Base-by-base conservation (phyloP, 2,113 vertebrate genomes). In the Hypomesus transpacificus region DNA sequence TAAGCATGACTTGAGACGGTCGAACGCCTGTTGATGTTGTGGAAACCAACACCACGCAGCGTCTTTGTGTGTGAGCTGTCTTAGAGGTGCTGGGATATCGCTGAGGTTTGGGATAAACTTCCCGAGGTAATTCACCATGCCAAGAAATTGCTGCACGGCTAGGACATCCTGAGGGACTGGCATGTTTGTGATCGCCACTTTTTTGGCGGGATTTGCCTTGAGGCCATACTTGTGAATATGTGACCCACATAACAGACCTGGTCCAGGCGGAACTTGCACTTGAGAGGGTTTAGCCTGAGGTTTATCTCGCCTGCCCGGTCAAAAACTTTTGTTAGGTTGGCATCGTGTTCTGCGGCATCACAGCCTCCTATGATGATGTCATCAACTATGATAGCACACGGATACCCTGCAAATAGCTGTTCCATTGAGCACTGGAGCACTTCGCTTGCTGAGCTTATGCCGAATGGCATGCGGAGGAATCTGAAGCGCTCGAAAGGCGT, bases 61-160 rank as follows among this genome's bases (percentile, higher is more conserved):
- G 24, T 26, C 24, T 26, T 26, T 21, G 22, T 22, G 58, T 21
- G 1, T 17, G 2, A 71, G 58, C 20, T 62, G 18, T 24, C 58
- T 6, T 16, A 71, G 22, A 5, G 50, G 70, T 18, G 60, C 51
- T 28, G 70, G 11, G 4, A 72, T 14, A 0, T 63, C 24, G 21
- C 61, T 72, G 9, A 72, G 3, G n/a, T 72, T 72, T 53, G 52
- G 71, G 14, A 77, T 74, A 26, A 68, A 78, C 24, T 71, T 80
- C 5, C 70, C 58, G 20, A 77, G 68, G 11, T 72, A 72, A 11
- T 75, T 80, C 4, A 69, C 50, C 69, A 81, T 77, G 13, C 75
- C 71, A 14, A 75, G 65, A 18, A 77, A 77, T 3, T 39, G 28
- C 58, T 77, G 75, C 11, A 77, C 13, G 11, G 52, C 22, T 17